Base-by-base conservation (phyloP, 2,113 vertebrate species). In the Ailurus styani region DNA sequence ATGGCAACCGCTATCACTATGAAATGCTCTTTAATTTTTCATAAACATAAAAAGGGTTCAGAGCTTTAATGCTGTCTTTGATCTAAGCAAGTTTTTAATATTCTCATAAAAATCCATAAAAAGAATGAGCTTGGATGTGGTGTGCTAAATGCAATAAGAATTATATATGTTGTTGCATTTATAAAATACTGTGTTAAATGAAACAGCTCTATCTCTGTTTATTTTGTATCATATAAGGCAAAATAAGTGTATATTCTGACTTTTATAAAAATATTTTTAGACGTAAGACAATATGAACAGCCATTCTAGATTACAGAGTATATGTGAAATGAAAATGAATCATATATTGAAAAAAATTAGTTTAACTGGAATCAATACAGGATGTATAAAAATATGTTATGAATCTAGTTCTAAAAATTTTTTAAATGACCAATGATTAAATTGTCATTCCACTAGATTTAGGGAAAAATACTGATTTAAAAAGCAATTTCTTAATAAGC, bases 21-120 rank as follows among this genome's bases (percentile, higher is more conserved):
- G 37, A 83, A 95, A 60, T 78, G 25, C 68, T 97, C 37, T 84
- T 97, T 93, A 77, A 77, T 86, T 96, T 93, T 90, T 3, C 66
- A 64, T 40, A 13, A 83, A 72, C 21, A 57, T 97, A 87, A 96
- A 96, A 96, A 77, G 50, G 18, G 3, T 72, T 72, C 60, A 91
- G 14, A 95, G 57, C 18, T 77, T 87, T 91, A 95, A 87, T 77
- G 57, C 42, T 93, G 7, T 34, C 47, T 91, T 87, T 95, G 18
- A 27, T 66, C 54, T 66, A 93, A 89, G 34, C n/a, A 27, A 55
- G 66, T 64, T 90, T 84, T 78, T 79, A 57, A 73, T 27, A 7
- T 85, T 73, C 45, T 57, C 85, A 66, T 92, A 54, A 73, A 88
- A 89, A 84, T 0, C 2, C 25, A 40, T 84, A 97, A 89, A 88